These are phyloP conservation scores for Nematopogon swammerdamellus DNA, from an alignment of 2,888 invertebrate genomes.

Conservation along the genomic window DNA sequence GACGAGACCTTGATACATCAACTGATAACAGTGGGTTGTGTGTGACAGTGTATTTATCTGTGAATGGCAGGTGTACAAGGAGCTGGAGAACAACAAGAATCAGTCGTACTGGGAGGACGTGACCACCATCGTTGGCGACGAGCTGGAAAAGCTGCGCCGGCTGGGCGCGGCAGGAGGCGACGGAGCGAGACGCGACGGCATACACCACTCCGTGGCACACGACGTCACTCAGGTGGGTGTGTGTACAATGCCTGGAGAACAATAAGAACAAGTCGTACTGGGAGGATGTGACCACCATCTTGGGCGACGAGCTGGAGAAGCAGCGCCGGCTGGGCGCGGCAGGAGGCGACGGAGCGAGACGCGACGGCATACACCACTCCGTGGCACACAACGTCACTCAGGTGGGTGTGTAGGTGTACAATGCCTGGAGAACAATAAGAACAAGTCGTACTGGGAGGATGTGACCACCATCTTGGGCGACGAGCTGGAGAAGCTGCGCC, in stretches of 20 bases:
- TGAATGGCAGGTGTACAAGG: slow-evolving; percentile 77
- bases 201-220: slow-evolving; percentile 86
- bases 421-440: slow-evolving; percentile 44
- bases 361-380: slow-evolving; percentile 85
- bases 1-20: too few relatives aligned
- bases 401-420: too few relatives aligned
- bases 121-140: slow-evolving; percentile 91
- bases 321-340: slow-evolving; percentile 68
- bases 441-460: slow-evolving; percentile 97
- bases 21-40: too few relatives aligned
- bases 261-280: slow-evolving; percentile 94
- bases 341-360: slow-evolving; percentile 60
- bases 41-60: too few relatives aligned
- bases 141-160: slow-evolving; percentile 81
- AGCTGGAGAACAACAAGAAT: slow-evolving; percentile 86
- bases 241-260: slow-evolving; percentile 87
- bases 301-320: slow-evolving; percentile 88
- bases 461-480: slow-evolving; percentile 93
- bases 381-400: slow-evolving; percentile 86
- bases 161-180: slow-evolving; percentile 57
- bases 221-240: slow-evolving; percentile 70
- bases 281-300: slow-evolving; percentile 94
- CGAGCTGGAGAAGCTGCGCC: slow-evolving; percentile 82
- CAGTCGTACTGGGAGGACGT: slow-evolving; percentile 95
- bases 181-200: slow-evolving; percentile 66